These are phyloP conservation scores for Drosophila paracracens DNA, from an alignment of 2,888 invertebrate species.

Conservation along the genomic window DNA sequence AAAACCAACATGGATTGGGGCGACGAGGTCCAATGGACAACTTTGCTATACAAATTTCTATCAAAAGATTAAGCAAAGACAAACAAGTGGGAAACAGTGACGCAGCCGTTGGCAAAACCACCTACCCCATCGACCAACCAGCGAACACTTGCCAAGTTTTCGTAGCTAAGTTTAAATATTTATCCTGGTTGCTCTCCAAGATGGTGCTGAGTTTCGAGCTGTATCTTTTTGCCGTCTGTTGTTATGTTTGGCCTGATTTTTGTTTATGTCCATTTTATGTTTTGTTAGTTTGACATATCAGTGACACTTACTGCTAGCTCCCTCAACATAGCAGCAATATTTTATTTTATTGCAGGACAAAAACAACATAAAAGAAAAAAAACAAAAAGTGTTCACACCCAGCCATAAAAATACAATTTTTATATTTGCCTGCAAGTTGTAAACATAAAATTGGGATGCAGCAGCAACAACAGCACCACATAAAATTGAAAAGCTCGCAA, in stretches of 20 bases:
- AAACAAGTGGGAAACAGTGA: conserved; percentile 66
- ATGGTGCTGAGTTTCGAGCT: conserved; percentile 1
- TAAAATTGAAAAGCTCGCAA: conserved; percentile 76
- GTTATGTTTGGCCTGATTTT: conserved; percentile 47
- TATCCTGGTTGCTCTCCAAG: conserved; percentile 32
- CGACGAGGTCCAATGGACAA: conserved; percentile 43
- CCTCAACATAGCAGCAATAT: conserved; percentile 68
- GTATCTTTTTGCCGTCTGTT: background rate
- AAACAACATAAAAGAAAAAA: background rate
- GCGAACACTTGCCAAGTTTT: conserved; percentile 68
- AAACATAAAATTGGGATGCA: conserved; percentile 71
- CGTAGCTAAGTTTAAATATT: conserved; percentile 77
- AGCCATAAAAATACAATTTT: conserved; percentile 74
- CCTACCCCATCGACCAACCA: background rate
- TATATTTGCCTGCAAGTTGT: conserved; percentile 69
- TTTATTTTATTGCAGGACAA: conserved; percentile 70
- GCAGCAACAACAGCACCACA: conserved; percentile 39
- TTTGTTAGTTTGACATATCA: conserved; percentile 81
- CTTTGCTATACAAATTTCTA: conserved; percentile 80
- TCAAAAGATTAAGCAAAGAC: conserved; percentile 81
- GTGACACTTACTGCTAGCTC: conserved; percentile 69
- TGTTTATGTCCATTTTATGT: conserved; percentile 71
- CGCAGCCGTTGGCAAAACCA: conserved; percentile 24
- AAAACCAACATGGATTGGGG: conserved; percentile 36
- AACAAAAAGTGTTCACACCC: conserved; percentile 44